These are phyloP conservation scores for Drosophila bunnanda DNA, from an alignment of 2,888 invertebrate species.

Conservation along the genomic window DNA sequence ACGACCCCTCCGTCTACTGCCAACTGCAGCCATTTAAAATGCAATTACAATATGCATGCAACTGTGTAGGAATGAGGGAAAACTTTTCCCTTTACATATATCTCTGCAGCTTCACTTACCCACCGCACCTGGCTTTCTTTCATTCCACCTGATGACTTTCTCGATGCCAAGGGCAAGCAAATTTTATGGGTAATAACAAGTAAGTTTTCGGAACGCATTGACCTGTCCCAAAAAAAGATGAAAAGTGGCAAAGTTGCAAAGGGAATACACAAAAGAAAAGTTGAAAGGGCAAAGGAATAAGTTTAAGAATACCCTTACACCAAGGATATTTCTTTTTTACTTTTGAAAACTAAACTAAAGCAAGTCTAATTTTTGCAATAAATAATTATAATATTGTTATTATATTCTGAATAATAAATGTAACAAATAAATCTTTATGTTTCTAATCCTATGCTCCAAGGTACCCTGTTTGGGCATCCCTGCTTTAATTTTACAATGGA, in stretches of 20 bases:
- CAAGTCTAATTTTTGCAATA: too few species aligned
- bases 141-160: conserved; percentile 10
- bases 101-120: not conserved
- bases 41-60: conserved; percentile 54
- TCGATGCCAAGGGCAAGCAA: conserved; percentile 41
- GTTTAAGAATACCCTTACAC: conserved; percentile 10
- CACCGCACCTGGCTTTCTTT: not conserved
- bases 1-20: not conserved
- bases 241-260: conserved; percentile 4
- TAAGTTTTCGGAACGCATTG: conserved; percentile 58
- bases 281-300: conserved; percentile 21
- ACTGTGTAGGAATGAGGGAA: conserved; percentile 17
- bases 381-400: too few species aligned
- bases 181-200: conserved; percentile 54
- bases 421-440: not conserved
- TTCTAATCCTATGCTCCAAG: not conserved
- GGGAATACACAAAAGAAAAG: conserved; percentile 7
- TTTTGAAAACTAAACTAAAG: not conserved
- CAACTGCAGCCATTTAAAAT: conserved; percentile 58
- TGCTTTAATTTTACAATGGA: not conserved
- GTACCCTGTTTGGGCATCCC: not conserved
- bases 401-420: not conserved
- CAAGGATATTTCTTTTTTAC: not conserved
- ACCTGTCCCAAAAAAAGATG: conserved; percentile 56
- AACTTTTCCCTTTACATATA: conserved; percentile 14